A percentile compares a stretch with the other conserved stretches of the same genome.
Conservation (phyloP, 2,888 invertebrate species). For the Chelonus formosanus region DNA sequence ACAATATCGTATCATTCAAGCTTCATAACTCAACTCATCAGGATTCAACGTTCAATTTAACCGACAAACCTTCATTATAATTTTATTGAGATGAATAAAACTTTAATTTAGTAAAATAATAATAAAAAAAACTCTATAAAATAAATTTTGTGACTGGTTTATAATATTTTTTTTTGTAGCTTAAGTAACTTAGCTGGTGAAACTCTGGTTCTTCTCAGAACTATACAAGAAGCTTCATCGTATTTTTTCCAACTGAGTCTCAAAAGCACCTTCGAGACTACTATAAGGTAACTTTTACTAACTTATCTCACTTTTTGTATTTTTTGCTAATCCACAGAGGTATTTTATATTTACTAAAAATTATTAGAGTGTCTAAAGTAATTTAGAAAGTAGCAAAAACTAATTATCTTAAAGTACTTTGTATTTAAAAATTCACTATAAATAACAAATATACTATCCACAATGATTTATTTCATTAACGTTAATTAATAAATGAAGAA, state of each 20-base stretch:
- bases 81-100: neutral
- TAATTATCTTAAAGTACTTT: too few relatives aligned
- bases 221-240: conserved; percentile 12
- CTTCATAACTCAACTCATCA: too few relatives aligned
- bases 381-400: too few relatives aligned
- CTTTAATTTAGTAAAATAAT: neutral
- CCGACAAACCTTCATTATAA: too few relatives aligned
- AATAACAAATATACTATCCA: too few relatives aligned
- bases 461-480: too few relatives aligned
- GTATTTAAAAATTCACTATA: too few relatives aligned
- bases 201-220: conserved; percentile 1
- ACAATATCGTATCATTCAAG: too few relatives aligned
- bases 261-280: conserved; percentile 45
- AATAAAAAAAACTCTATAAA: neutral
- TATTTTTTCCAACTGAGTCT: conserved; percentile 38
- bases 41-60: too few relatives aligned
- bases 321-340: neutral
- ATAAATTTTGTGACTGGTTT: conserved; percentile 6
- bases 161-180: neutral
- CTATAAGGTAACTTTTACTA: neutral
- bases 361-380: neutral
- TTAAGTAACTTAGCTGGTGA: conserved; percentile 7
- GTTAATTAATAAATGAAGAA: too few relatives aligned
- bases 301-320: conserved; percentile 15
- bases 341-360: neutral